Conservation (phyloP, 2,888 invertebrate species). For the Biston betularia region DNA sequence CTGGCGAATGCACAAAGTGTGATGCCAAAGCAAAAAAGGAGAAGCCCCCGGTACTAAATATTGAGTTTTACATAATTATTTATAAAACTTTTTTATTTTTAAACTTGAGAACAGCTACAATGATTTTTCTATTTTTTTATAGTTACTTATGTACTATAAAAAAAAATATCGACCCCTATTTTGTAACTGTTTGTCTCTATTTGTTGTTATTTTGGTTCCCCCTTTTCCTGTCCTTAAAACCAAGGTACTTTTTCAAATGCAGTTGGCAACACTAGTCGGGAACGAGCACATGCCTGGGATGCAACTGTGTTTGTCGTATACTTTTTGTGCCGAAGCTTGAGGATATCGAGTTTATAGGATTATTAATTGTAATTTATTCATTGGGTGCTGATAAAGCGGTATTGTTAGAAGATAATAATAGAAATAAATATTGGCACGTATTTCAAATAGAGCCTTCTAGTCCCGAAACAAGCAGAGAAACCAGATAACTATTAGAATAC, state of each 20-base stretch:
- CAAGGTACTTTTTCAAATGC: background rate
- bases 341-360: slow-evolving; percentile 27
- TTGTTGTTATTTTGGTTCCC: background rate
- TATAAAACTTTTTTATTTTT: too few relatives aligned
- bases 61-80: too few relatives aligned
- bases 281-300: slow-evolving; percentile 59
- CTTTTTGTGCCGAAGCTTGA: slow-evolving; percentile 39
- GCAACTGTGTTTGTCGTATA: slow-evolving; percentile 57
- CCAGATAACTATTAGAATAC: too few relatives aligned
- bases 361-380: slow-evolving; percentile 33
- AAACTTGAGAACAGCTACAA: too few relatives aligned
- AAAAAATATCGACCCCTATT: too few relatives aligned
- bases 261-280: slow-evolving; percentile 38
- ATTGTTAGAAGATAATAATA: slow-evolving; percentile 7
- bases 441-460: background rate
- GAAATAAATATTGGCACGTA: background rate
- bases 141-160: too few relatives aligned
- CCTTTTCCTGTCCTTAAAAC: background rate
- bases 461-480: too few relatives aligned
- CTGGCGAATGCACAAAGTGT: too few relatives aligned
- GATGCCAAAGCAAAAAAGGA: too few relatives aligned
- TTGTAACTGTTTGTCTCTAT: too few relatives aligned
- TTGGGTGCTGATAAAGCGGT: slow-evolving; percentile 21
- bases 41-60: too few relatives aligned
- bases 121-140: too few relatives aligned